Percentiles rank a stretch among this genome's conserved stretches.
phyloP scores from a whole-genome alignment of 2,797 vertebrate species.

The Malurus splendens region DNA sequence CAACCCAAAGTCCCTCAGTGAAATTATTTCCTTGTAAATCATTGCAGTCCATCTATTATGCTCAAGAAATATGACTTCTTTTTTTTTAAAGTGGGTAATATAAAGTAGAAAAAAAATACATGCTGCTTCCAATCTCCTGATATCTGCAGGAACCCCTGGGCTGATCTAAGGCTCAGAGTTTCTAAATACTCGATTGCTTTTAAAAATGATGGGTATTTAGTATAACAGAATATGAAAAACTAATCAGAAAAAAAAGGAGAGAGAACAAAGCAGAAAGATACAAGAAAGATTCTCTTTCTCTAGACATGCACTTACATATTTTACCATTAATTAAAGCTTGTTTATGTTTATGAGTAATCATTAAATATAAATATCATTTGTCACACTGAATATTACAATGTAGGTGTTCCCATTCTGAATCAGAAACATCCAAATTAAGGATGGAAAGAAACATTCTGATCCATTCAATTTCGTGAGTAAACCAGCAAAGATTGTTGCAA shows the following conservation, averaged over 20 bases:
- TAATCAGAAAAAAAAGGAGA: not conserved
- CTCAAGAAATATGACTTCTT: slow-evolving; percentile 18
- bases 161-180: not conserved
- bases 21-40: slow-evolving; percentile 60
- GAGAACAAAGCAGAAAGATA: not conserved
- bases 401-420: not conserved
- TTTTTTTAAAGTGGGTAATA: slow-evolving; percentile 17
- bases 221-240: not conserved
- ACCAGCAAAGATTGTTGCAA: not conserved
- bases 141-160: not conserved
- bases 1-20: not conserved
- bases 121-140: not conserved
- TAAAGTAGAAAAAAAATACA: slow-evolving; percentile 6
- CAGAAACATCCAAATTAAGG: not conserved
- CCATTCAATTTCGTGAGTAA: not conserved
- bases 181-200: not conserved
- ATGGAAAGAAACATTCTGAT: not conserved
- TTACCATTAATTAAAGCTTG: not conserved
- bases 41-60: slow-evolving; percentile 25
- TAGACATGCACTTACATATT: not conserved
- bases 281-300: not conserved
- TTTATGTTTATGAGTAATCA: not conserved
- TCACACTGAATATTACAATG: not conserved
- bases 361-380: not conserved
- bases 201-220: not conserved